Conservation (phyloP, 1,140 invertebrate species). For the Drosophila cardini region DNA sequence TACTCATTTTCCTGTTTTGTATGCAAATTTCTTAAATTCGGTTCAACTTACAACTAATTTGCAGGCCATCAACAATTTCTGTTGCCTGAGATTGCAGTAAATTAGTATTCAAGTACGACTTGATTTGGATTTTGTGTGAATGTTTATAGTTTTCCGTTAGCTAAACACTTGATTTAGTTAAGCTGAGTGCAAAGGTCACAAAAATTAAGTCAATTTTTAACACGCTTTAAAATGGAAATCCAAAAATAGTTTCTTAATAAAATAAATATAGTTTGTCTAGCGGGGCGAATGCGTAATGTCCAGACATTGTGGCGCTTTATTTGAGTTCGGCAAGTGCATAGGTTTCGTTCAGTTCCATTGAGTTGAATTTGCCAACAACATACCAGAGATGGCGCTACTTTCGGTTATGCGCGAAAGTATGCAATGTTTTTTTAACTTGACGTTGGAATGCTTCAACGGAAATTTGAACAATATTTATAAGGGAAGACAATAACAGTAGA, state of each 20-base stretch:
- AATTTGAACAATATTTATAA: background rate
- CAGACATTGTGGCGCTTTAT: constrained; percentile 10
- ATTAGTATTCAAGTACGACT: constrained; percentile 76
- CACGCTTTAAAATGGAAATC: constrained; percentile 1
- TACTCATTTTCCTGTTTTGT: constrained; percentile 10
- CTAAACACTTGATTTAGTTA: constrained; percentile 56
- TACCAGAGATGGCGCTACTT: constrained; percentile 25
- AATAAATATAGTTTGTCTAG: constrained; percentile 4
- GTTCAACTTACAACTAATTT: constrained; percentile 45
- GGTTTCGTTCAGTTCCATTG: constrained; percentile 7
- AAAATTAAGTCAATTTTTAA: constrained; percentile 59
- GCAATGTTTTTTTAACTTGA: constrained; percentile 18
- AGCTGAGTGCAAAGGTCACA: constrained; percentile 58
- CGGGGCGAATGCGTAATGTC: constrained; percentile 66
- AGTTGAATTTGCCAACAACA: background rate
- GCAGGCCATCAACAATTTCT: constrained; percentile 25
- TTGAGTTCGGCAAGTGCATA: constrained; percentile 21
- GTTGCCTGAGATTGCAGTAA: constrained; percentile 57
- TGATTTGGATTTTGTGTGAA: constrained; percentile 58
- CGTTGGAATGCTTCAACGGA: constrained; percentile 2
- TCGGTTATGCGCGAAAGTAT: constrained; percentile 22
- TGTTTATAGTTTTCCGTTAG: constrained; percentile 23
- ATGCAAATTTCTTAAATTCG: constrained; percentile 66
- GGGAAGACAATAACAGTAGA: background rate
- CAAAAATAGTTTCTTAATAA: constrained; percentile 31